These are phyloP conservation scores for Atrina japonica DNA, from an alignment of 2,888 invertebrate species.

Conservation along the genomic window DNA sequence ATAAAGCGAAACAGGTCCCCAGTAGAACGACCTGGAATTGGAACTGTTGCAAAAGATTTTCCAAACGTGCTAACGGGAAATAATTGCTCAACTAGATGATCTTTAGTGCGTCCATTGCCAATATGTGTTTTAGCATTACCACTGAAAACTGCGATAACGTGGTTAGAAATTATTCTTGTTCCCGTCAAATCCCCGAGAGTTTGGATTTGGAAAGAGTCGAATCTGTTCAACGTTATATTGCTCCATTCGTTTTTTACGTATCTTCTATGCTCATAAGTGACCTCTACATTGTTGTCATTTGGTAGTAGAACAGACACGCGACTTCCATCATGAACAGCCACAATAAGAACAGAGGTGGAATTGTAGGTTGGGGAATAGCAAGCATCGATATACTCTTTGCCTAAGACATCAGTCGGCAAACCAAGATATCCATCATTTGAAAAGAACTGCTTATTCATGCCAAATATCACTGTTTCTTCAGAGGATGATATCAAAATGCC, in stretches of 20 bases:
- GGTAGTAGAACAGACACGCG: too few species aligned
- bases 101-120: slow-evolving; percentile 8
- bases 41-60: slow-evolving; percentile 60
- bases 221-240: slow-evolving; percentile 32
- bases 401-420: slow-evolving; percentile 5
- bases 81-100: slow-evolving; percentile 50
- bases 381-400: not conserved
- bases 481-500: not conserved
- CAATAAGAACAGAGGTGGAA: too few species aligned
- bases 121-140: slow-evolving; percentile 58
- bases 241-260: slow-evolving; percentile 35
- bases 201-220: slow-evolving; percentile 44
- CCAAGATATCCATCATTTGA: not conserved
- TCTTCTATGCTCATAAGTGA: slow-evolving; percentile 24
- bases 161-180: slow-evolving; percentile 53
- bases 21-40: slow-evolving; percentile 57
- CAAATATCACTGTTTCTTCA: not conserved
- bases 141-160: slow-evolving; percentile 61
- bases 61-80: slow-evolving; percentile 61
- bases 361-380: not conserved
- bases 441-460: not conserved
- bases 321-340: too few species aligned
- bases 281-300: slow-evolving; percentile 31
- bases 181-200: slow-evolving; percentile 65
- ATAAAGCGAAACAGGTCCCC: slow-evolving; percentile 64